Percentiles rank a stretch among this genome's conserved stretches.
Conservation (phyloP, 2,888 invertebrate genomes). For the Cremastobaeus sp. region DNA sequence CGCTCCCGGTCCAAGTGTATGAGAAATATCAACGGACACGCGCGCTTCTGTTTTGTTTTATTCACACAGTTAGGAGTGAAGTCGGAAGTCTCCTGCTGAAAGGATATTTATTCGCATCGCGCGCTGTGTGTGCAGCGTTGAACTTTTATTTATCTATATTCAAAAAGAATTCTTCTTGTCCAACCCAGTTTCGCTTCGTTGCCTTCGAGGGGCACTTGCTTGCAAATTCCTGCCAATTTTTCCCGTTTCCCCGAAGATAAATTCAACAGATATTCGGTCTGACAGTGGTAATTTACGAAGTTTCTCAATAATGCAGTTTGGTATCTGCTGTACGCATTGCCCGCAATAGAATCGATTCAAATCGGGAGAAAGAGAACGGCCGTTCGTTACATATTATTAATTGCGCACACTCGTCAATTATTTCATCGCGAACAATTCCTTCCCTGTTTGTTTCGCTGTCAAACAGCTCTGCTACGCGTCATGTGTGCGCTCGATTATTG, state of each 20-base stretch:
- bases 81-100: neutral
- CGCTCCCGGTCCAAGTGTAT: no score
- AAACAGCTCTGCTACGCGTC: slow-evolving; percentile 3
- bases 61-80: no score
- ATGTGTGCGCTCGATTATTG: slow-evolving; percentile 16
- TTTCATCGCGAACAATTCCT: neutral
- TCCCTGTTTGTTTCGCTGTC: neutral
- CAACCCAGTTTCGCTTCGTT: slow-evolving; percentile 39
- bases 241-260: slow-evolving; percentile 27
- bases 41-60: no score
- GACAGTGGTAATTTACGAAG: slow-evolving; percentile 25
- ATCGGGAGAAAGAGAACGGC: neutral
- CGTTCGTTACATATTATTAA: slow-evolving; percentile 16
- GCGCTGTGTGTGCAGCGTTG: slow-evolving; percentile 9
- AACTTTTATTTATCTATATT: slow-evolving; percentile 37
- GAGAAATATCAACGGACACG: no score
- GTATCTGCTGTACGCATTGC: slow-evolving; percentile 4
- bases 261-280: slow-evolving; percentile 13
- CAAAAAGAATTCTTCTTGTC: slow-evolving; percentile 37
- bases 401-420: neutral
- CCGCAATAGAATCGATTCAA: slow-evolving; percentile 4
- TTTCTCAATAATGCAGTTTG: slow-evolving; percentile 18
- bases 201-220: slow-evolving; percentile 20
- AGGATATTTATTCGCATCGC: slow-evolving; percentile 21
- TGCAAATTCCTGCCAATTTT: slow-evolving; percentile 35